Evolutionary conservation across 2,113 vertebrate species (phyloP).

Genomic region (Phylloscopus whistleri): DNA sequence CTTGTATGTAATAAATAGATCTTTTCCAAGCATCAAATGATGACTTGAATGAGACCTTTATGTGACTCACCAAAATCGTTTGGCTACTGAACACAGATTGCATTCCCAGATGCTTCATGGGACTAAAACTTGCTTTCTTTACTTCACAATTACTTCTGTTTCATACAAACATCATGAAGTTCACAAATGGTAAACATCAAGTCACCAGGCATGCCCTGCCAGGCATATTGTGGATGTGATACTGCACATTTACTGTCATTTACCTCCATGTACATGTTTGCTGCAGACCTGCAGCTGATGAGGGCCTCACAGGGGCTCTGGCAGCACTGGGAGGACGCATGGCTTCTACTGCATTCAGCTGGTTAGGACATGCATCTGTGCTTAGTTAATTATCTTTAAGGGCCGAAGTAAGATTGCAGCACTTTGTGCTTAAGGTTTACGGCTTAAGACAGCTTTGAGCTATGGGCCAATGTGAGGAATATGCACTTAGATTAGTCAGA

Average conservation of each 20-base stretch:
- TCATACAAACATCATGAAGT: not conserved
- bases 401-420: not conserved
- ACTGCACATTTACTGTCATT: not conserved
- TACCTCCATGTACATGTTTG: fast-evolving
- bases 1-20: not conserved
- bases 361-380: not conserved
- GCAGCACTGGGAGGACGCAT: not conserved
- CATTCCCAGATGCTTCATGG: not conserved
- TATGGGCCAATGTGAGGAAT: not conserved
- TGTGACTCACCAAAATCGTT: not conserved
- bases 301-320: not conserved
- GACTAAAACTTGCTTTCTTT: not conserved
- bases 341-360: not conserved
- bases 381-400: not conserved
- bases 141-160: not conserved
- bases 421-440: not conserved
- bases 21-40: not conserved
- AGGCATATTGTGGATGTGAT: not conserved
- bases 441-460: not conserved
- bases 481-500: not conserved
- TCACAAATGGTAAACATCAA: fast-evolving
- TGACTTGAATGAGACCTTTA: not conserved
- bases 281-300: not conserved
- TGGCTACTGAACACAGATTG: not conserved
- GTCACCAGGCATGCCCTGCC: not conserved